phyloP scores from a whole-genome alignment of 2,888 invertebrate genomes.

The Pycnomerus fuliginosus region DNA sequence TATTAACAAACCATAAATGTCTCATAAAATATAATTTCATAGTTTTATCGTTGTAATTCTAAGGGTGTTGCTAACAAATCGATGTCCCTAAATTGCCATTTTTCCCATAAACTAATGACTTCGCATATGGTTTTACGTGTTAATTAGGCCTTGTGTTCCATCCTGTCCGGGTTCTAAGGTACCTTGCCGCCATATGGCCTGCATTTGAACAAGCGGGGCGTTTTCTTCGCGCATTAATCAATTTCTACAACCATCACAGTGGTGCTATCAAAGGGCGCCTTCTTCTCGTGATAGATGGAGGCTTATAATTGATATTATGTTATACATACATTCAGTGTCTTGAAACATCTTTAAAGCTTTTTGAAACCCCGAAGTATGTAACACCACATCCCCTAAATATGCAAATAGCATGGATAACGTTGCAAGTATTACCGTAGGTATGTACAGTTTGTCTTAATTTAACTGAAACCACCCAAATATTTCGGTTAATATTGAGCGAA shows the following conservation, averaged over 20 bases:
- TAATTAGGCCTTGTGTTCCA: conserved; percentile 36
- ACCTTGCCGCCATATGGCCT: conserved; percentile 29
- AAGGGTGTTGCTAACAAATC: conserved; percentile 35
- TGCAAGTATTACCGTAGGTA: too few species aligned
- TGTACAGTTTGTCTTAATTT: too few species aligned
- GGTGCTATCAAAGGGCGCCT: conserved; percentile 31
- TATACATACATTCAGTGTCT: conserved; percentile 21
- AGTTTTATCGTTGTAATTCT: conserved; percentile 9
- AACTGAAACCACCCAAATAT: too few species aligned
- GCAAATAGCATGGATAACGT: too few species aligned
- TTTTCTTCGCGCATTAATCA: conserved; percentile 31
- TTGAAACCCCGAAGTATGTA: too few species aligned
- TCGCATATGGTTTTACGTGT: conserved; percentile 41
- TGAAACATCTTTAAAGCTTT: conserved; percentile 1
- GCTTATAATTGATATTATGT: too few species aligned
- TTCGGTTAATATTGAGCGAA: too few species aligned
- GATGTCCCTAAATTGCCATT: conserved; percentile 34
- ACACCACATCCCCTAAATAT: too few species aligned
- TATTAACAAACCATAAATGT: conserved; percentile 18
- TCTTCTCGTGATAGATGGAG: conserved; percentile 24
- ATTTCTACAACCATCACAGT: conserved; percentile 20
- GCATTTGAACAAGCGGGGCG: conserved; percentile 33
- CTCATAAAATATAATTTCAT: conserved; percentile 20
- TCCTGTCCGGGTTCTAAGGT: conserved; percentile 25
- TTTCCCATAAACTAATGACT: conserved; percentile 43